Evolutionary conservation across 2,888 invertebrate species (phyloP), one percentile per base, ranked within the genome.

Genomic region (Troilus luridus): DNA sequence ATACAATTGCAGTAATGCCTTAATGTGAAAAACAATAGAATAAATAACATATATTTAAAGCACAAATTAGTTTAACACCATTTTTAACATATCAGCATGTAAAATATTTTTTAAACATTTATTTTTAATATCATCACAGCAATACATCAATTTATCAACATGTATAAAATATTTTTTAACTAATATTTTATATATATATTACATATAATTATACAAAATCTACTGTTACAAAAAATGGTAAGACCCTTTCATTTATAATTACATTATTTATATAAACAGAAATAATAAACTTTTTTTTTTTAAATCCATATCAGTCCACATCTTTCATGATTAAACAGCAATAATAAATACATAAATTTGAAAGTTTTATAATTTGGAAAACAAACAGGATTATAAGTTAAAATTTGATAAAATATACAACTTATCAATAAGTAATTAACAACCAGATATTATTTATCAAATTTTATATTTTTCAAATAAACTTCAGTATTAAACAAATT

Each of bases 91-190:
- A 12, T 54, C 11, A 12, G 56, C 41, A 56, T 85, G n/a, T 56
- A 56, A 58, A n/a, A 21, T 0, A 54, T 27, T 58, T 54, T 27
- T 72, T 67, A 24, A 12, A 10, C 54, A 85, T 85, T 85, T 21
- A 56, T 85, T 85, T 77, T 85, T n/a, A 85, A 85, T 85, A 85
- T 85, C 85, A 85, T 85, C 85, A 85, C 85, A 85, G 85, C 85
- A 85, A 85, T 85, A 85, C 85, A 85, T 58, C 56, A 56, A 58
- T n/a, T 54, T 85, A 77, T 85, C 19, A 85, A 56, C 56, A 85
- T 56, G 56, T 85, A 85, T 56, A 85, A 85, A 85, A 85, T 85
- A 85, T 85, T 58, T 41, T 19, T 85, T 56, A 85, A 56, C 56
- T 85, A 85, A 56, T n/a, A 54, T 58, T 85, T n/a, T 85, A n/a